Evolutionary conservation across 2,797 vertebrate species (phyloP), one percentile per base, ranked within the genome.

Genomic region (Enteromius unitaeniatus): DNA sequence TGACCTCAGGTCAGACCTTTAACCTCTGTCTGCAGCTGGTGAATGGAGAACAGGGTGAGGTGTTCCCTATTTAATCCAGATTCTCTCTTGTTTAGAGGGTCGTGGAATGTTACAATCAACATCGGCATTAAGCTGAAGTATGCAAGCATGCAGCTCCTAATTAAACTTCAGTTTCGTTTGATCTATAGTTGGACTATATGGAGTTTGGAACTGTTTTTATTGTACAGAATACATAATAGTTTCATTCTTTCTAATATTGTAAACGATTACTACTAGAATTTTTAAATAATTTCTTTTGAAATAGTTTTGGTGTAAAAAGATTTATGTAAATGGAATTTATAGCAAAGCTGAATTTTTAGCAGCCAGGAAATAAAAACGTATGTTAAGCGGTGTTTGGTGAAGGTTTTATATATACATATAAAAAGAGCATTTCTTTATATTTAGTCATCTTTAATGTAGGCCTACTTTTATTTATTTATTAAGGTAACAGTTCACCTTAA

Each of bases 1-100:
- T 88, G 90, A 89, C 90, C 78, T 85, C 82, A 86, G 89, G 87
- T 90, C 88, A 92, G 91, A 93, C 90, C 89, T 93, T 91, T 93
- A 90, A 91, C 91, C 91, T 78, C 81, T 34, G 73, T 89, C 67
- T 87, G 88, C 90, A 91, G 90, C 91, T 91, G 92, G 88, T 89
- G 86, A 88, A 87, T 87, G 80, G 89, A 86, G 87, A 90, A 87
- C 69, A 90, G 72, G 79, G 89, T 85, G 45, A 31, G 82, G 85
- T 81, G 28, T 84, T 51, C 78, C 62, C 34, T 17, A 47, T 85
- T 69, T 79, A 60, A 84, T 68, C 47, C 67, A 84, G 75, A 78
- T 70, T 78, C 75, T 53, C 51, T 64, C 82, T 84, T 78, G 67
- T 28, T 83, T 9, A 17, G 49, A 37, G 26, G 9, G 14, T 62